phyloP scores from a whole-genome alignment of 2,888 invertebrate genomes.

The Stenolophus ochropezus region DNA sequence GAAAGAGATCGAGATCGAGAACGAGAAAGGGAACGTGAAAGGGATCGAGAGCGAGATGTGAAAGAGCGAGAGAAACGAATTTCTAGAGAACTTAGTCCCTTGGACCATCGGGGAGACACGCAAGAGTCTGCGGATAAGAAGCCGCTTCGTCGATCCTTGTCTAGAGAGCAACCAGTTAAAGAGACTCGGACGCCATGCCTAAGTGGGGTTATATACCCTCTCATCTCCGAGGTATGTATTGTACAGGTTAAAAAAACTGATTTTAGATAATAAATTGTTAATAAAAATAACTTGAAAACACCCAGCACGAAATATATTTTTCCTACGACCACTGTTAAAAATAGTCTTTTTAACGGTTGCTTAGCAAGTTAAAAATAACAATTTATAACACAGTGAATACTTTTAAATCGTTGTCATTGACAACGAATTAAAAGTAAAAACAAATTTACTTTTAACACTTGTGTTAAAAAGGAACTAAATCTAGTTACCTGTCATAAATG shows the following conservation, averaged over 20 bases:
- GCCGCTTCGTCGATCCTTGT: slow-evolving; percentile 67
- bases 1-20: slow-evolving; percentile 70
- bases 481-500: too few species aligned
- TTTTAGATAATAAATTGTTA: background rate
- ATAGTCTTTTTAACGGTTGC: too few species aligned
- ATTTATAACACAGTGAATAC: too few species aligned
- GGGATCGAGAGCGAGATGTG: slow-evolving; percentile 72
- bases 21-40: slow-evolving; percentile 72
- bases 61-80: slow-evolving; percentile 70
- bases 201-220: slow-evolving; percentile 76
- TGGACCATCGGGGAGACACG: slow-evolving; percentile 73
- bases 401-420: too few species aligned
- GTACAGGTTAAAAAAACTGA: background rate
- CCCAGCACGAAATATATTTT: too few species aligned
- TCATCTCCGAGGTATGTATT: slow-evolving; percentile 74
- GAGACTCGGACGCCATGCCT: slow-evolving; percentile 71
- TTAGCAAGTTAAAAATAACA: too few species aligned
- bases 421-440: too few species aligned
- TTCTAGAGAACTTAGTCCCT: slow-evolving; percentile 72
- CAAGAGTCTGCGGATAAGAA: slow-evolving; percentile 67
- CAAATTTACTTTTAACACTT: too few species aligned
- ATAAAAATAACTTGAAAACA: too few species aligned
- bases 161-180: slow-evolving; percentile 68
- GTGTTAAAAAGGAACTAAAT: too few species aligned
- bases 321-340: too few species aligned